phyloP scores from a whole-genome alignment of 2,113 vertebrate genomes.

The Galemys pyrenaicus region DNA sequence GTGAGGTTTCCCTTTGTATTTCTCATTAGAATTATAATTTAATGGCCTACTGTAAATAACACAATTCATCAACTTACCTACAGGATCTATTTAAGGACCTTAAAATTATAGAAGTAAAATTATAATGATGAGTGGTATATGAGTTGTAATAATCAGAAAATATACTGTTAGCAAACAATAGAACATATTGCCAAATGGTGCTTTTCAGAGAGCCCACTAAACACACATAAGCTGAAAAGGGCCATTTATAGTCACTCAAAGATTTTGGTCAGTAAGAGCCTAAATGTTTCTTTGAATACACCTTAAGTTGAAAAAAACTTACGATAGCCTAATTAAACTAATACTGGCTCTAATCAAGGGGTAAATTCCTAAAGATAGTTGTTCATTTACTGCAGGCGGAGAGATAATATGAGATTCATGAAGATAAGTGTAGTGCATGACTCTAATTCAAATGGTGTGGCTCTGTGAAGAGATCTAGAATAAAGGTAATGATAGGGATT shows the following conservation, averaged over 20 bases:
- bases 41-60: not conserved
- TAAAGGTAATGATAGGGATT: not conserved
- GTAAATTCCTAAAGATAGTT: not conserved
- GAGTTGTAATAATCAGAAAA: slow-evolving; percentile 4
- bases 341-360: not conserved
- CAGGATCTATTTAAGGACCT: not conserved
- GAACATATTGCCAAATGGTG: not conserved
- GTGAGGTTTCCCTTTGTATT: not conserved
- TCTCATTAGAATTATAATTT: slow-evolving; percentile 29
- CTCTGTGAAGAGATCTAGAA: not conserved
- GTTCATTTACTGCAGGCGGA: not conserved
- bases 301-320: slow-evolving; percentile 6
- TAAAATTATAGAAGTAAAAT: not conserved
- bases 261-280: not conserved
- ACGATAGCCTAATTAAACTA: not conserved
- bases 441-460: not conserved
- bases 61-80: slow-evolving; percentile 1
- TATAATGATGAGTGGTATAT: not conserved
- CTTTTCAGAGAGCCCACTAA: not conserved
- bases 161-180: not conserved
- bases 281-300: not conserved
- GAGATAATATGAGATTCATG: not conserved
- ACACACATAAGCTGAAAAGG: not conserved
- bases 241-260: not conserved
- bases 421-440: not conserved